Evolutionary conservation across 2,113 vertebrate genomes (phyloP), one percentile per base, ranked within the genome.

Genomic region (Struthidea cinerea): DNA sequence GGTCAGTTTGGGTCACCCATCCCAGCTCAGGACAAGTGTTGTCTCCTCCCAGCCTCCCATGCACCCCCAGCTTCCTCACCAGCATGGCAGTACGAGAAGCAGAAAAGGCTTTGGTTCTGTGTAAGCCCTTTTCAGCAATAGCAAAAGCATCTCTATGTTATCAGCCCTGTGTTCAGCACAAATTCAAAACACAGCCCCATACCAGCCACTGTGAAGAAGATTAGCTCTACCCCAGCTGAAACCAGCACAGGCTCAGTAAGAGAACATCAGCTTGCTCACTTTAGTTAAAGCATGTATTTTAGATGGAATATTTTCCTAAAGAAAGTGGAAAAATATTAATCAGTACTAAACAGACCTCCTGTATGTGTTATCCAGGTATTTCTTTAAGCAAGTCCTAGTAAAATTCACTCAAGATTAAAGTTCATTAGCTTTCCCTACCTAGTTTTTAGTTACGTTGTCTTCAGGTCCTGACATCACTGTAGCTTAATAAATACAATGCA

Each of bases 1-100:
- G 53, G 27, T 24, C 52, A 42, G 5, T 68, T 52, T 42, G 44
- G 8, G 53, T 76, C 44, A 37, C 21, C 32, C 35, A 13, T 50
- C 32, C 7, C 14, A 28, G 60, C 22, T 77, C 35, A 77, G 59
- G 22, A 21, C 35, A 52, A 18, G 13, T n/a, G 37, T 4, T 50
- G 24, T 57, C 19, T 21, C 52, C 35, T 67, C 33, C 33, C 68
- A 71, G 0, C 32, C 46, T 52, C 16, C 16, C 24, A n/a, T 6
- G 24, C 20, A 26, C 3, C 10, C 44, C 44, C 35, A 76, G 0
- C 7, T 42, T 35, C 61, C 35, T 59, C 52, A 14, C 32, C 32
- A 32, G 61, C 0, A 9, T 17, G 24, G 20, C 61, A 76, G 32
- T 2, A 35, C 0, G 1, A 41, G 9, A 50, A 42, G 16, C 13